Percentiles rank a stretch among this genome's conserved stretches.
Evolutionary conservation across 2,888 invertebrate genomes (phyloP).

Genomic region (Thelaira solivaga): DNA sequence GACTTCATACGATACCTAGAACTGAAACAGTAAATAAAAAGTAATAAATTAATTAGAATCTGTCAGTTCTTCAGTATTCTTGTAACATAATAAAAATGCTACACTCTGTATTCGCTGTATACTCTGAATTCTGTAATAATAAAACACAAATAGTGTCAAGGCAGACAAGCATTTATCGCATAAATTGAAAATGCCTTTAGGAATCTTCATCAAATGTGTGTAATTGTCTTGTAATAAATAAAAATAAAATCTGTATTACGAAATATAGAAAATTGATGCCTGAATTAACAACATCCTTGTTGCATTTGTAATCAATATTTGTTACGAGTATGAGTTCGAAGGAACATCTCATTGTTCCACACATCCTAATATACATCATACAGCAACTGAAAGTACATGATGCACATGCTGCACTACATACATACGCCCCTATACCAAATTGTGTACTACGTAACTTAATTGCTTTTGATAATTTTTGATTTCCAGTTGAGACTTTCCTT

Average conservation of each 20-base stretch:
- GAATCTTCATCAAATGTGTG: constrained; percentile 15
- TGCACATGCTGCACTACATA: too few species aligned
- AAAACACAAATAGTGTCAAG: too few species aligned
- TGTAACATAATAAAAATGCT: too few species aligned
- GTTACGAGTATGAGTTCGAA: neutral
- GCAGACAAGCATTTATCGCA: neutral
- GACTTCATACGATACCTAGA: too few species aligned
- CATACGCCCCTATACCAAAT: constrained; percentile 9
- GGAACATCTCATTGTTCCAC: too few species aligned
- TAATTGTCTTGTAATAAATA: neutral
- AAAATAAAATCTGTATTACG: neutral
- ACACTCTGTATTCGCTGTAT: too few species aligned
- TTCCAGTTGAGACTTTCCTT: neutral
- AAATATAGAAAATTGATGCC: neutral
- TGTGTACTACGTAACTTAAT: neutral
- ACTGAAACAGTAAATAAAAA: too few species aligned
- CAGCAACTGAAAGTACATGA: too few species aligned
- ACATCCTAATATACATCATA: too few species aligned
- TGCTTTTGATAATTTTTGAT: constrained; percentile 16
- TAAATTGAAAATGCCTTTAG: neutral
- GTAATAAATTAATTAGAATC: too few species aligned
- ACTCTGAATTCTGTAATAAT: too few species aligned
- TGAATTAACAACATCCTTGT: neutral
- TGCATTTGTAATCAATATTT: neutral
- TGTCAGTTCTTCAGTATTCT: too few species aligned